Conservation (phyloP, 2,797 vertebrate genomes). For the Okamejei kenojei region DNA sequence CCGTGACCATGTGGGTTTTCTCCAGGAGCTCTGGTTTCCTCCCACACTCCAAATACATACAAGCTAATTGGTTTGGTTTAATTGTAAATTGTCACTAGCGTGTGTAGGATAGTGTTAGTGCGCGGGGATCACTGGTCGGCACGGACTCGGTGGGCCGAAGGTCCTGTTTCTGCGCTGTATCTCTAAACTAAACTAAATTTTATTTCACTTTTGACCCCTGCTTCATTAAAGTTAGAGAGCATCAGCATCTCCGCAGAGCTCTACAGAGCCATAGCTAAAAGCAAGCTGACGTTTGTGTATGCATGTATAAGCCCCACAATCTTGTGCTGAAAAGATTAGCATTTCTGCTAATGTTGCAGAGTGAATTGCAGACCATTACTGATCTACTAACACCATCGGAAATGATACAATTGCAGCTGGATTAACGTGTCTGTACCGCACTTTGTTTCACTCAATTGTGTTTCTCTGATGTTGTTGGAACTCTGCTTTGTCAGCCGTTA, state of each 20-base stretch:
- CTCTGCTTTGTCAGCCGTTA: conserved; percentile 18
- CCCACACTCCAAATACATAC: too few relatives aligned
- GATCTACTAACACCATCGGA: conserved; percentile 36
- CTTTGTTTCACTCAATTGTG: conserved; percentile 34
- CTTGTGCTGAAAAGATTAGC: conserved; percentile 36
- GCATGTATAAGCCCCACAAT: conserved; percentile 15
- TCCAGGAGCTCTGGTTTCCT: too few relatives aligned
- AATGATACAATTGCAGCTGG: conserved; percentile 18
- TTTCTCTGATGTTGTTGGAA: conserved; percentile 1
- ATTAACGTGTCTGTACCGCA: background rate
- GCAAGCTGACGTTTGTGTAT: conserved; percentile 22
- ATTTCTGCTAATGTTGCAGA: conserved; percentile 36
- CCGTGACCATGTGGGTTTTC: too few relatives aligned
- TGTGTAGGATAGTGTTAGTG: too few relatives aligned
- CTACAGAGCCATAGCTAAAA: conserved; percentile 15
- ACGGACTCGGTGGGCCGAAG: too few relatives aligned
- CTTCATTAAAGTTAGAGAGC: conserved; percentile 8
- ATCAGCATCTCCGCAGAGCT: conserved; percentile 22
- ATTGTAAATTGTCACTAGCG: too few relatives aligned
- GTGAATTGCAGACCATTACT: conserved; percentile 30
- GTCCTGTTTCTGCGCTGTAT: too few relatives aligned
- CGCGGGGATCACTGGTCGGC: too few relatives aligned
- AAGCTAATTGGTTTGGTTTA: too few relatives aligned
- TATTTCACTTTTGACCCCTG: background rate
- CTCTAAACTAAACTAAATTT: background rate